Conservation (phyloP, 2,888 invertebrate species). For the Limnephilus rhombicus region DNA sequence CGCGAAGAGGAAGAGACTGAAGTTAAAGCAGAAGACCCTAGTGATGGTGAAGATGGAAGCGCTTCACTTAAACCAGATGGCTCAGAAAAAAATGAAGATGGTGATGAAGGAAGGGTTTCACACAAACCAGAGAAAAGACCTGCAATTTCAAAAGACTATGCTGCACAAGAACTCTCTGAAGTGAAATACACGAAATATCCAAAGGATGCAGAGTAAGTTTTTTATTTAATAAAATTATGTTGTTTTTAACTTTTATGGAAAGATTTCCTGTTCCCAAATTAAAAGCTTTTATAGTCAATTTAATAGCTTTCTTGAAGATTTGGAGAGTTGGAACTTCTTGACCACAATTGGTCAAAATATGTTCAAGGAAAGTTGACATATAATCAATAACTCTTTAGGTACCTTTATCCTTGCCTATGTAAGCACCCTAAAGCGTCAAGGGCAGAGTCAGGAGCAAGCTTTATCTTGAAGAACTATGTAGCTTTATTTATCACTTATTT, state of each 20-base stretch:
- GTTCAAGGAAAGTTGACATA: neutral
- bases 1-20: neutral
- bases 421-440: neutral
- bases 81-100: neutral
- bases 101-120: neutral
- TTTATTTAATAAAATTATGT: conserved; percentile 22
- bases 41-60: no score
- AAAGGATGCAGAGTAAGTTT: conserved; percentile 78
- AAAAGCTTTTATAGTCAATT: neutral
- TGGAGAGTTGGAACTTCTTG: neutral
- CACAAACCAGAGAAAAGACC: neutral
- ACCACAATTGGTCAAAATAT: neutral
- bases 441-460: no score
- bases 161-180: conserved; percentile 71
- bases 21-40: neutral
- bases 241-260: neutral
- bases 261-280: neutral
- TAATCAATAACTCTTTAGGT: no score
- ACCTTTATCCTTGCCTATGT: neutral
- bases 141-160: conserved; percentile 68
- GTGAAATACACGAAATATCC: conserved; percentile 77
- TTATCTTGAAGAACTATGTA: neutral
- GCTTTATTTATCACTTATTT: neutral
- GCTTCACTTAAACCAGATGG: no score
- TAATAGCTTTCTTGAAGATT: neutral